These are phyloP conservation scores for Hippocampus zosterae DNA, from an alignment of 2,113 vertebrate genomes.

Conservation along the genomic window DNA sequence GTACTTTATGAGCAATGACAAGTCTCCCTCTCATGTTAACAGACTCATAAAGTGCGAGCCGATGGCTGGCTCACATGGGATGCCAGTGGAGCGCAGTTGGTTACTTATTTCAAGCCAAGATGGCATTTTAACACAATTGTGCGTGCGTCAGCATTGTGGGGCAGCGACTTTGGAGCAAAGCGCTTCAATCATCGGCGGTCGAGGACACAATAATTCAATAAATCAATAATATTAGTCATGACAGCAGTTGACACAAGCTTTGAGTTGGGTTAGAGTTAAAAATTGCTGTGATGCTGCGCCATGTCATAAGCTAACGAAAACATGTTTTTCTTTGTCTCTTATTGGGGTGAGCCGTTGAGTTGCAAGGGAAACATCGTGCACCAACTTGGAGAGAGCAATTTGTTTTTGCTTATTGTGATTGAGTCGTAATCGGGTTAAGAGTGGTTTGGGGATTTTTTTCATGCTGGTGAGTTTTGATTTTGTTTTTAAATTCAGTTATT, in stretches of 20 bases:
- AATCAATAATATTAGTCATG: constrained; percentile 1
- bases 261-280: neutral
- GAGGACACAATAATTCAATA: neutral
- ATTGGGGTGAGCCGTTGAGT: neutral
- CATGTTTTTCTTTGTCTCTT: neutral
- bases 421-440: neutral
- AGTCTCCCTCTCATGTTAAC: constrained; percentile 4
- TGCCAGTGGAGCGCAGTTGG: constrained; percentile 6
- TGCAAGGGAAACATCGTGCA: neutral
- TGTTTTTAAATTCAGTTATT: no score
- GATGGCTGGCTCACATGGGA: neutral
- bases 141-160: constrained; percentile 25
- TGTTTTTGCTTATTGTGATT: neutral
- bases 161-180: constrained; percentile 25
- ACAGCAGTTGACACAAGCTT: neutral
- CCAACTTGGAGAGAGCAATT: neutral
- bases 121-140: constrained; percentile 33
- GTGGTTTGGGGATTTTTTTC: no score
- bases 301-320: neutral
- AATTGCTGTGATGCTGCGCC: neutral
- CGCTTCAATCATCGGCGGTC: neutral
- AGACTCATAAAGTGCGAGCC: constrained; percentile 2
- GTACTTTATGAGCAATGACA: constrained; percentile 5
- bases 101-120: constrained; percentile 39
- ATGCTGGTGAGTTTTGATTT: no score